Evolutionary conservation across 2,888 invertebrate species (phyloP).

Genomic region (Drosophila birchii): DNA sequence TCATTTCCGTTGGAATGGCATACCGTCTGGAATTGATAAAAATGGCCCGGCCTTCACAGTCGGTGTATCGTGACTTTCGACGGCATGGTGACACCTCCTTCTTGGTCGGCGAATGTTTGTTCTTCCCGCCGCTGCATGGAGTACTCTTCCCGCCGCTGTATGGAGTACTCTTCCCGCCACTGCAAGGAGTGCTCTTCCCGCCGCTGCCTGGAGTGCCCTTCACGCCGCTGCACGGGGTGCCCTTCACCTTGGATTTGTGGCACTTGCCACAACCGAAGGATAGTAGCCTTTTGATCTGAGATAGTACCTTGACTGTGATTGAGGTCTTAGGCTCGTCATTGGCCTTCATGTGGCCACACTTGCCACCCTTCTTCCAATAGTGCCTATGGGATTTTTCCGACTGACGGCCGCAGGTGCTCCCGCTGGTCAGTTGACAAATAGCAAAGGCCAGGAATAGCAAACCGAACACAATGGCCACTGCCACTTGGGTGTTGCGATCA

Average conservation of each 20-base stretch:
- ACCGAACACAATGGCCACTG: constrained; percentile 40
- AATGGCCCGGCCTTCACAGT: constrained; percentile 68
- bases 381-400: neutral
- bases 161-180: too few relatives aligned
- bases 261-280: neutral
- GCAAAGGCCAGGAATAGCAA: constrained; percentile 56
- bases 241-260: neutral
- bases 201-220: neutral
- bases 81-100: neutral
- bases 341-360: neutral
- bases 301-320: neutral
- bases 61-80: constrained; percentile 38
- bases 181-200: too few relatives aligned
- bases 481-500: constrained; percentile 63
- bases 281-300: neutral
- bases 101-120: neutral
- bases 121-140: too few relatives aligned
- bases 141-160: too few relatives aligned
- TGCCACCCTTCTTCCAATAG: neutral
- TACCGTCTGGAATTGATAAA: constrained; percentile 66
- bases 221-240: neutral
- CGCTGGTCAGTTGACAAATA: constrained; percentile 49
- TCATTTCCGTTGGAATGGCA: constrained; percentile 77
- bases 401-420: constrained; percentile 6
- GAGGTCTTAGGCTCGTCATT: neutral